Base-by-base conservation (phyloP, 2,113 vertebrate species). In the Arothron firmamentum region DNA sequence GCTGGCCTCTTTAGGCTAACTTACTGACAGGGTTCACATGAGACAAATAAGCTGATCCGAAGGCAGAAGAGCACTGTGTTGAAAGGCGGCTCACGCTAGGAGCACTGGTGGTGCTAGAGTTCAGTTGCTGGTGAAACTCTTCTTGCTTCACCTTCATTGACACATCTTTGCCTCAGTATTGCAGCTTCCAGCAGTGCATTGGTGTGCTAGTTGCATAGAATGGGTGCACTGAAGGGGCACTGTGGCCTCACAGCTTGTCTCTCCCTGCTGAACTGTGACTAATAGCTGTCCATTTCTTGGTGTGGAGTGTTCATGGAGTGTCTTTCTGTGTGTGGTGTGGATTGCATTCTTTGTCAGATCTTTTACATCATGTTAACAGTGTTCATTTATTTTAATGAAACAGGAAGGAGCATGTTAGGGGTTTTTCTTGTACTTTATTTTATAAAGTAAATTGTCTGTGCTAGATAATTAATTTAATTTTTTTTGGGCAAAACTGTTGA, bases 1-100 rank as follows among this genome's bases (percentile, higher is more conserved):
- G 70, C 73, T 49, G 65, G 67, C 60, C 49, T 74, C 31, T 25
- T 72, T 55, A 54, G 43, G 59, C 71, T 73, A 64, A 56, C 62
- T 55, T 63, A 69, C 69, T 57, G 23, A 59, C 21, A 51, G 50
- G 48, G 48, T 41, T 70, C 51, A 50, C 49, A 14, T 56, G 52
- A 53, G 56, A 41, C 57, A 21, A 60, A 17, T 21, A 21, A 48
- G 23, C 53, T 23, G 47, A 67, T 70, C 41, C 64, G 65, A 78
- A 77, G 70, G 71, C 63, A 58, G 65, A 67, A 59, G 41, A 13
- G 9, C 57, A 42, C 10, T 48, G 56, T 64, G 52, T 15, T 57
- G 52, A 38, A 59, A 71, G 25, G 2, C 15, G 17, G 21, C n/a
- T 48, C 2, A 23, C 19, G 1, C 21, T 49, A 5, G 5, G 31